Evolutionary conservation across 2,888 invertebrate species (phyloP), one percentile per base, ranked within the genome.

Genomic region (Hypercompe scribonia): DNA sequence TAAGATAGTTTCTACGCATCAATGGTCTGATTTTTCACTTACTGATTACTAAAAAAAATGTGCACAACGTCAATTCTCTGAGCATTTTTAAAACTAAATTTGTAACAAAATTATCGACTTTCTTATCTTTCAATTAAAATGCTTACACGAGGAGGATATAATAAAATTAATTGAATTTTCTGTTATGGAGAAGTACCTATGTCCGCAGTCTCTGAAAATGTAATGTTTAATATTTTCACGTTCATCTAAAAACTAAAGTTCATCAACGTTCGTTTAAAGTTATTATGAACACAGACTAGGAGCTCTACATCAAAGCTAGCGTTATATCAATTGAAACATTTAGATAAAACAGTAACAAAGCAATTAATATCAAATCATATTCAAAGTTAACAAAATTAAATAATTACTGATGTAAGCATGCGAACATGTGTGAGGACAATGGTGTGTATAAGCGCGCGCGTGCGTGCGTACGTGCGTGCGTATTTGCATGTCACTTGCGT

Each of bases 51-150:
- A 78, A 65, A 31, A 82, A 76, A 76, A 83, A 39, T 66, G 79
- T 76, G 78, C 79, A 78, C 69, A 81, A 76, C 77, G 74, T 74
- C 73, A 80, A 75, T 71, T 42, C 75, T 71, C 77, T 73, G 72
- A 76, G 73, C 88, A 83, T 75, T 81, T 81, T 70, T 36, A 34
- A 31, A 66, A 54, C 65, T 71, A 81, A 67, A 68, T 50, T 73
- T 65, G 73, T 75, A 39, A 70, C 76, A 72, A 76, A 76, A 75
- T 68, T 58, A 58, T 68, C 74, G 75, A 76, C 72, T 83, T 84
- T 81, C 86, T 86, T 88, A 90, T 88, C 88, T 78, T 84, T 81
- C 84, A 84, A 89, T 89, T 86, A 81, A 34, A 84, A 84, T 83
- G 82, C 71, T 78, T 81, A 68, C 50, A 77, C 74, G 79, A 70